Percentiles rank a stretch among this genome's conserved stretches.
phyloP scores from a whole-genome alignment of 53 echinoderm and acorn worm genomes.

The Pentamera pediparva region DNA sequence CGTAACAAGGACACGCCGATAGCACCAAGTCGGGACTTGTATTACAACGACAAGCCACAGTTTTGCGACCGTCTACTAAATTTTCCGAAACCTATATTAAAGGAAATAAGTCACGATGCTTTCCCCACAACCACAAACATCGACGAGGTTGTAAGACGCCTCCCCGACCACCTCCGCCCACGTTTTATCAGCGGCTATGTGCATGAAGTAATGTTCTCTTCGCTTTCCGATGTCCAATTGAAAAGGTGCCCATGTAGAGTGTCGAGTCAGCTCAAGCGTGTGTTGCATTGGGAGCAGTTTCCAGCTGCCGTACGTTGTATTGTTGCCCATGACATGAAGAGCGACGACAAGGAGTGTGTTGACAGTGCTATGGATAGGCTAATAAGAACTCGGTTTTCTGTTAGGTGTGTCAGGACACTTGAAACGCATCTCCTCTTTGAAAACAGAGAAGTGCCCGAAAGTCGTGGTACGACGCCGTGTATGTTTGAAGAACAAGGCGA shows the following conservation, averaged over 20 bases:
- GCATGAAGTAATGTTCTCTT: slow-evolving; percentile 8
- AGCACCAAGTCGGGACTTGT: slow-evolving; percentile 9
- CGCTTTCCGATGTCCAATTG: background rate
- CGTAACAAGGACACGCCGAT: background rate
- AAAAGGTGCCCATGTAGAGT: background rate
- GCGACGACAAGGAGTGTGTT: background rate
- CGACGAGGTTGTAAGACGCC: background rate
- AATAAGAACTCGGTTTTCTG: background rate
- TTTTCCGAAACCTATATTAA: background rate
- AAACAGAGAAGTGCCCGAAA: background rate
- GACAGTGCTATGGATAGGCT: background rate
- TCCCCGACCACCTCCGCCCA: slow-evolving; percentile 26
- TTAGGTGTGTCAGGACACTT: background rate
- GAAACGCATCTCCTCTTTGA: background rate
- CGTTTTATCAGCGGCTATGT: slow-evolving; percentile 15
- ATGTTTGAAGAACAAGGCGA: background rate
- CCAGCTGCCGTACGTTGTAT: background rate
- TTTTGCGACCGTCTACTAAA: background rate
- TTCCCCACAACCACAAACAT: background rate
- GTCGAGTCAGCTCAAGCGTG: background rate
- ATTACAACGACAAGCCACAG: slow-evolving; percentile 25
- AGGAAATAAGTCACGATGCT: background rate
- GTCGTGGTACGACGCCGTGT: background rate
- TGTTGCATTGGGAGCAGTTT: background rate
- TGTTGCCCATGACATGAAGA: slow-evolving; percentile 8